These are phyloP conservation scores for Crambe crambe DNA, from an alignment of 37 sponge, comb jelly and placozoan genomes.

Conservation along the genomic window DNA sequence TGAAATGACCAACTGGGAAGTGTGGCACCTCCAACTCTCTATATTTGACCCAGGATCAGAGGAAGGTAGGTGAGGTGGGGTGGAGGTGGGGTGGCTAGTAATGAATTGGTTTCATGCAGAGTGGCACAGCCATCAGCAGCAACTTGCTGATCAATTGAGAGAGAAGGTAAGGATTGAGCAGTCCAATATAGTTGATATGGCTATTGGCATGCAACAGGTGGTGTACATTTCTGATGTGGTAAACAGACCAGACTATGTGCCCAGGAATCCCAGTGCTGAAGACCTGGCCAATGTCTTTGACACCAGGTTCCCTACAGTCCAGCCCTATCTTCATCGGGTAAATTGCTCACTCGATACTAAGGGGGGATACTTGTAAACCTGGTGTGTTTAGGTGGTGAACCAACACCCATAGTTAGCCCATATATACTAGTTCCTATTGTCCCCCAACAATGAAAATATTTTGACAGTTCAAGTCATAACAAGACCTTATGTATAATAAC, in stretches of 20 bases:
- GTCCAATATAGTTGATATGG: no score
- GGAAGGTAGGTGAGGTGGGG: constrained; percentile 42
- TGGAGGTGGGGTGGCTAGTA: not conserved
- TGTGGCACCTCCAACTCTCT: constrained; percentile 57
- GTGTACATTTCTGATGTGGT: constrained; percentile 43
- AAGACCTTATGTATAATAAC: not conserved
- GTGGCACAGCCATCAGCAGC: constrained; percentile 44
- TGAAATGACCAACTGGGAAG: constrained; percentile 79
- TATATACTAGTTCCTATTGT: no score
- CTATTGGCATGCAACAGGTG: constrained; percentile 3
- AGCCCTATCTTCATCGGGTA: constrained; percentile 74
- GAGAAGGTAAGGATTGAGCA: constrained; percentile 20
- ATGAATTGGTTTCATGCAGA: constrained; percentile 14
- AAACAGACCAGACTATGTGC: constrained; percentile 80
- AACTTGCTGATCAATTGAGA: constrained; percentile 31
- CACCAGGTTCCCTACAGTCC: constrained; percentile 70
- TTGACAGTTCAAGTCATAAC: no score
- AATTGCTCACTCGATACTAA: no score
- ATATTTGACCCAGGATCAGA: constrained; percentile 43
- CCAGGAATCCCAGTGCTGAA: constrained; percentile 72
- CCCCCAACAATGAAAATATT: no score
- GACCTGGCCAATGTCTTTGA: constrained; percentile 83
- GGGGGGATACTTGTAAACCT: no score
- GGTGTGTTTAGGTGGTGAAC: no score
- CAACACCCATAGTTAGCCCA: no score